A percentile compares a stretch with the other conserved stretches of the same genome.
Evolutionary conservation across 2,113 vertebrate species (phyloP).

Genomic region (Hiodon tergisus): DNA sequence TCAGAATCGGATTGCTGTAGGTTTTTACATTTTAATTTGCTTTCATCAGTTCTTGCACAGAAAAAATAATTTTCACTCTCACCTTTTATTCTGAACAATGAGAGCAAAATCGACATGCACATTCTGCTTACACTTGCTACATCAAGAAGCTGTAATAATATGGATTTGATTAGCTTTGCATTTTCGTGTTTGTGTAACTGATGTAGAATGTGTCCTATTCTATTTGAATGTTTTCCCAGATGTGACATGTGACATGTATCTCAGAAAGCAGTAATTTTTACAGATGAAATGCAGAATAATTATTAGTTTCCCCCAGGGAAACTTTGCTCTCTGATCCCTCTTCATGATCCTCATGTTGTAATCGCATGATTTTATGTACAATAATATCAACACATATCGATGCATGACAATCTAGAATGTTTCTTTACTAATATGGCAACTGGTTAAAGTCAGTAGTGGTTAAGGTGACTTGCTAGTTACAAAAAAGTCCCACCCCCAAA

Average conservation of each 20-base stretch:
- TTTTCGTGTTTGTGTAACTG: background rate
- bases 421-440: background rate
- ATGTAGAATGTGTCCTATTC: no score
- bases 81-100: background rate
- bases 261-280: no score
- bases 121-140: conserved; percentile 21
- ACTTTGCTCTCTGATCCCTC: no score
- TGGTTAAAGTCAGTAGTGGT: no score
- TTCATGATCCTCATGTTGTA: no score
- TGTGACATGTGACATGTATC: no score
- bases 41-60: background rate
- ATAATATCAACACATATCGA: background rate
- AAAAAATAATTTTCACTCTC: no score
- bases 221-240: no score
- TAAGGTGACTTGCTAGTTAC: no score
- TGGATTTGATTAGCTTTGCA: background rate
- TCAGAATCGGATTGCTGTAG: background rate
- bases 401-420: background rate
- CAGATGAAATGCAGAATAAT: no score
- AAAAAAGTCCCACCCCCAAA: no score
- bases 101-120: background rate
- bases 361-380: background rate
- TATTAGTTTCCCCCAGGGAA: no score
- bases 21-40: background rate
- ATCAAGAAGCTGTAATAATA: conserved; percentile 11